Evolutionary conservation across 2,113 vertebrate genomes (phyloP).

Genomic region (Clinocottus analis): DNA sequence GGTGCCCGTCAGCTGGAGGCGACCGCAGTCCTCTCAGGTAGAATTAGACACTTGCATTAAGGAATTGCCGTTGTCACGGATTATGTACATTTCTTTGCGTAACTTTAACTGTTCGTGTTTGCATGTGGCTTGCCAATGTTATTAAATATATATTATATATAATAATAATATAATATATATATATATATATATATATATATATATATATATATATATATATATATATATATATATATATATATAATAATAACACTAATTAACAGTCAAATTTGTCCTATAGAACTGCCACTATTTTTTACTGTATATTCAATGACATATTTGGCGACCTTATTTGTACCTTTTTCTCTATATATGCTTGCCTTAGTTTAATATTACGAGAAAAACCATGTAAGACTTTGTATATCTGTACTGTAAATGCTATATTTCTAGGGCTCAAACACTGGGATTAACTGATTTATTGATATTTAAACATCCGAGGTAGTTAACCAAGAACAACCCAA

Average conservation of each 20-base stretch:
- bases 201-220: too few species aligned
- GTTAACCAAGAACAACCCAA: background rate
- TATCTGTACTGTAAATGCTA: constrained; percentile 1
- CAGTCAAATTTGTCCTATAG: background rate
- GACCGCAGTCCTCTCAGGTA: constrained; percentile 97
- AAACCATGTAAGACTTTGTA: background rate
- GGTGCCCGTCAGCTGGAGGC: constrained; percentile 98
- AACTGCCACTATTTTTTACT: background rate
- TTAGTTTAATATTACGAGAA: background rate
- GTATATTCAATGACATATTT: background rate
- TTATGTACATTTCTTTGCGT: background rate
- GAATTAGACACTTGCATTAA: background rate
- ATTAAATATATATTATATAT: background rate
- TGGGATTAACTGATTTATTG: background rate
- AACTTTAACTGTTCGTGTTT: background rate
- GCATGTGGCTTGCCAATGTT: background rate
- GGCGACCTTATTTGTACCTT: constrained; percentile 3
- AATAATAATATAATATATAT: too few species aligned
- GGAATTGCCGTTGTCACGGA: background rate
- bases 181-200: too few species aligned
- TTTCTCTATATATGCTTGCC: background rate
- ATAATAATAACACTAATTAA: background rate
- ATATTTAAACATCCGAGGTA: constrained; percentile 1
- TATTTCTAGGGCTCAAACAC: background rate
- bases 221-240: too few species aligned